phyloP scores from a whole-genome alignment of 92 coral and sea anemone genomes.

The Blastomussa wellsi region DNA sequence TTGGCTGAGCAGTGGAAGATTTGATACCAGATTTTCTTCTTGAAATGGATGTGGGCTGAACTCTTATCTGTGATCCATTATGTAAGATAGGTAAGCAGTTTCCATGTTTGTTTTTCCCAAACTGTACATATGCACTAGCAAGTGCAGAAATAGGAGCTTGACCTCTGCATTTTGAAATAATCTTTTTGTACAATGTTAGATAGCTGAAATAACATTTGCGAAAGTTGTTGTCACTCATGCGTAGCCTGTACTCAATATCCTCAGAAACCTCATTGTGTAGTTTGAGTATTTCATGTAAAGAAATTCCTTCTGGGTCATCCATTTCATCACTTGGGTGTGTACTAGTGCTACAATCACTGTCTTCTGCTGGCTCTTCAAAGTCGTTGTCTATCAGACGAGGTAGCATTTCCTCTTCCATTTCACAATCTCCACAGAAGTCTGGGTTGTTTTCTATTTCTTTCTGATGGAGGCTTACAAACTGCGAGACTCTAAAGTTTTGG shows the following conservation, averaged over 20 bases:
- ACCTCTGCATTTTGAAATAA: conserved; percentile 57
- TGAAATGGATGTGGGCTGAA: conserved; percentile 68
- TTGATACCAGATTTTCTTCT: conserved; percentile 58
- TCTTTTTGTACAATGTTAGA: conserved; percentile 48
- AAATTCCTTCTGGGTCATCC: conserved; percentile 2
- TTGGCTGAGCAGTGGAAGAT: conserved; percentile 53
- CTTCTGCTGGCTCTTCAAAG: neutral
- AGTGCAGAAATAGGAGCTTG: conserved; percentile 69
- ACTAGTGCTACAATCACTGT: neutral
- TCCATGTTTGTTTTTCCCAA: conserved; percentile 51
- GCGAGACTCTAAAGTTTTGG: conserved; percentile 17
- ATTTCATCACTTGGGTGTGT: neutral
- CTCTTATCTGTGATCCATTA: conserved; percentile 48
- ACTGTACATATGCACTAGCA: conserved; percentile 49
- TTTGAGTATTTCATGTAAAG: conserved; percentile 43
- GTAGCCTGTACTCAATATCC: conserved; percentile 56
- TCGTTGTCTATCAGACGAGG: neutral
- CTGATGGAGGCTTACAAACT: conserved; percentile 54
- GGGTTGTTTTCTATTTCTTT: conserved; percentile 52
- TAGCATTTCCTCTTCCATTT: conserved; percentile 9
- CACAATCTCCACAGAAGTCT: conserved; percentile 18
- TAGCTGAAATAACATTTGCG: conserved; percentile 49
- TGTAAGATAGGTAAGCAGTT: conserved; percentile 60
- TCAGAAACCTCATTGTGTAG: conserved; percentile 57
- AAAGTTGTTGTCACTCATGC: conserved; percentile 57